Evolutionary conservation across 2,113 vertebrate species (phyloP).

Genomic region (Synodontis membranacea): DNA sequence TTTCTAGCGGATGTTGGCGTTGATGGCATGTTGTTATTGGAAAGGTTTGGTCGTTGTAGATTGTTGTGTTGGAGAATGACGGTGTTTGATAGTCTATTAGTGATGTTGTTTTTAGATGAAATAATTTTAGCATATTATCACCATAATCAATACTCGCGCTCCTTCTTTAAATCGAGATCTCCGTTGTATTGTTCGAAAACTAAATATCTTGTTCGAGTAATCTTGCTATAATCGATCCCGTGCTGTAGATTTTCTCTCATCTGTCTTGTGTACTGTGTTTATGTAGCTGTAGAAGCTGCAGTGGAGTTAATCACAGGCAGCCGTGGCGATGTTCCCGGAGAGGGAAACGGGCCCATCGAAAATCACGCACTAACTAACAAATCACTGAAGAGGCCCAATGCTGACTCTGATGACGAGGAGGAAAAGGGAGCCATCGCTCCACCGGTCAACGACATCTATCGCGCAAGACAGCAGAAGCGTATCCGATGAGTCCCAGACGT

Average conservation of each 20-base stretch:
- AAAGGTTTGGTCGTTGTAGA: neutral
- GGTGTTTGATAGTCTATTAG: neutral
- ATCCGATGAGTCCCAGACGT: slow-evolving; percentile 81
- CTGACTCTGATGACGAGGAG: slow-evolving; percentile 95
- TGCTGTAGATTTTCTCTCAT: neutral
- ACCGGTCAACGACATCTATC: slow-evolving; percentile 96
- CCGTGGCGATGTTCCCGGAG: slow-evolving; percentile 81
- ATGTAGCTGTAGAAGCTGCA: slow-evolving; percentile 90
- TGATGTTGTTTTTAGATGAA: too few species aligned
- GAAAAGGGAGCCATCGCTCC: slow-evolving; percentile 95
- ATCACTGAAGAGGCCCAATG: slow-evolving; percentile 92
- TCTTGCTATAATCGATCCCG: neutral
- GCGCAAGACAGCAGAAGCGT: slow-evolving; percentile 94
- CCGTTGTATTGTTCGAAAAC: neutral
- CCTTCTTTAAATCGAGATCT: neutral
- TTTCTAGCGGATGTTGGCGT: neutral
- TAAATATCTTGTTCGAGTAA: neutral
- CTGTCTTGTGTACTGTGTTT: neutral
- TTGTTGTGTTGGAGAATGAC: neutral
- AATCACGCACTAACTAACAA: slow-evolving; percentile 84
- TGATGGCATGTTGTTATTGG: neutral
- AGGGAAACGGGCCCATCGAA: slow-evolving; percentile 92
- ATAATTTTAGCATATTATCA: neutral
- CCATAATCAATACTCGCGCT: neutral
- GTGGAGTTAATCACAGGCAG: slow-evolving; percentile 90